phyloP scores from a whole-genome alignment of 2,113 vertebrate genomes.

The Casuarius casuarius region DNA sequence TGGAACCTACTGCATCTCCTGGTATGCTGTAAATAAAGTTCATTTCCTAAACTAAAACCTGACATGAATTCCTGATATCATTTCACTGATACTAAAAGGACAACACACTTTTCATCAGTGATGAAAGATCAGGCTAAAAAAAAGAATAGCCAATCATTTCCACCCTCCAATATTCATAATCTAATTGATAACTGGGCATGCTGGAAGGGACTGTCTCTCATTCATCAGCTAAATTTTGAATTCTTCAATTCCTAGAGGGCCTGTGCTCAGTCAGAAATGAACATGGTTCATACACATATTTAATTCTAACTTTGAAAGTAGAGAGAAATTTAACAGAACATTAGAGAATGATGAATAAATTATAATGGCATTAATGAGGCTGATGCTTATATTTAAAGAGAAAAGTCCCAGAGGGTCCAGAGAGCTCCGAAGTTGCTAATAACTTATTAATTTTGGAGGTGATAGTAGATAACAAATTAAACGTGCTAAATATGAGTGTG shows the following conservation, averaged over 20 bases:
- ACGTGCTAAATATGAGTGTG: not conserved
- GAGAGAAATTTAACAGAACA: slow-evolving; percentile 54
- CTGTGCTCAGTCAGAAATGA: slow-evolving; percentile 33
- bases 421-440: slow-evolving; percentile 39
- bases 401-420: slow-evolving; percentile 28
- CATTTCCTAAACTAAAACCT: not conserved
- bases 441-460: slow-evolving; percentile 55
- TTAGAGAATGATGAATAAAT: slow-evolving; percentile 64
- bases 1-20: not conserved
- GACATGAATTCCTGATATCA: not conserved
- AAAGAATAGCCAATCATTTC: not conserved
- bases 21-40: not conserved
- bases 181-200: not conserved
- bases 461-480: slow-evolving; percentile 59
- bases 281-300: slow-evolving; percentile 26
- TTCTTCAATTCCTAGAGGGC: not conserved
- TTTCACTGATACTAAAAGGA: not conserved
- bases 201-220: not conserved
- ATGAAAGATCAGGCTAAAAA: not conserved
- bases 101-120: not conserved
- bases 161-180: not conserved
- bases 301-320: slow-evolving; percentile 33
- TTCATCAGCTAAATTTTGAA: not conserved
- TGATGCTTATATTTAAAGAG: slow-evolving; percentile 32
- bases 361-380: slow-evolving; percentile 45